Percentiles rank a stretch among this genome's conserved stretches.
These are phyloP conservation scores for Lacerta bilineata DNA, from an alignment of 2,797 vertebrate genomes.

Conservation along the genomic window DNA sequence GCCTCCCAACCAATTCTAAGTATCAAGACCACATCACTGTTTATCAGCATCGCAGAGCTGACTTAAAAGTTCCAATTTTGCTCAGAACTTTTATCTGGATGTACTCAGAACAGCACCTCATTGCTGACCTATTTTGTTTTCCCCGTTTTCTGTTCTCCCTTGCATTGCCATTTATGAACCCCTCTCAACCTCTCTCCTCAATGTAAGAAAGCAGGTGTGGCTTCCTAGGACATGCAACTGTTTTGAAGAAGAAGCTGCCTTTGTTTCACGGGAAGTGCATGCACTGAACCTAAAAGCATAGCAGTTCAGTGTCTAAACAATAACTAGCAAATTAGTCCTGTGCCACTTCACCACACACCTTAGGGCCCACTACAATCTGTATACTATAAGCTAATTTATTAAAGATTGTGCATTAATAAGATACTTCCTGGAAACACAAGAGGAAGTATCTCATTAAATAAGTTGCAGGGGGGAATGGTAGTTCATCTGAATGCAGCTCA, in stretches of 20 bases:
- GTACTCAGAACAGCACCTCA: not conserved
- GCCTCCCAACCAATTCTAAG: not conserved
- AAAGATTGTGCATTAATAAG: not conserved
- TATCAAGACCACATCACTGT: not conserved
- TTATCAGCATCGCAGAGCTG: not conserved
- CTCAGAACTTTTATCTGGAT: slow-evolving; percentile 3
- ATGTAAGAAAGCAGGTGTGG: not conserved
- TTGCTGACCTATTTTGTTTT: not conserved
- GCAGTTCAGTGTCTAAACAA: not conserved
- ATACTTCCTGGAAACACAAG: not conserved
- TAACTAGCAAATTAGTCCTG: not conserved
- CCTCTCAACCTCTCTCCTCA: not conserved
- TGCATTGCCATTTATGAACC: not conserved
- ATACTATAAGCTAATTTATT: not conserved
- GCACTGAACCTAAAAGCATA: not conserved
- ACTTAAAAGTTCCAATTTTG: slow-evolving; percentile 4
- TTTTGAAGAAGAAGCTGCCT: not conserved
- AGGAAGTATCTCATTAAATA: not conserved
- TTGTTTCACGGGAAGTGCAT: not conserved
- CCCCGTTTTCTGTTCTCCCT: not conserved
- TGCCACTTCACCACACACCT: not conserved
- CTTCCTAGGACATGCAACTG: not conserved
- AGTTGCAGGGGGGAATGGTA: not conserved
- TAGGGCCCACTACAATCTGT: not conserved
- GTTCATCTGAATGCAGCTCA: no score